Conservation (phyloP, 2,888 invertebrate genomes). For the Microdon myrmicae region DNA sequence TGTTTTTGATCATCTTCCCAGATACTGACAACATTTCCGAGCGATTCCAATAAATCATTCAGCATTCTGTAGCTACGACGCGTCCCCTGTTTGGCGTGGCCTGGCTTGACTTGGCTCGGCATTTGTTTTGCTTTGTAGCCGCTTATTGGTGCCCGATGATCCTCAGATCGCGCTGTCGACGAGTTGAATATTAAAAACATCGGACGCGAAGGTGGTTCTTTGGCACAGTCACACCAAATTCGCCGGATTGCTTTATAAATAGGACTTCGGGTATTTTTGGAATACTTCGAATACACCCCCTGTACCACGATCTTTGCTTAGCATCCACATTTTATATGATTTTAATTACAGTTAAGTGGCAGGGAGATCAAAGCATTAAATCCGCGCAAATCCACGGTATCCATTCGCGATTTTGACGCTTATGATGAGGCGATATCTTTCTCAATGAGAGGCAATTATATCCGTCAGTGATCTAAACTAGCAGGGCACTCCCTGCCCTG, state of each 20-base stretch:
- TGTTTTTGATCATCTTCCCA: slow-evolving; percentile 50
- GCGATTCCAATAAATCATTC: slow-evolving; percentile 50
- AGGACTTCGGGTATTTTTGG: slow-evolving; percentile 16
- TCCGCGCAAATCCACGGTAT: slow-evolving; percentile 34
- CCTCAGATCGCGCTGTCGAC: slow-evolving; percentile 44
- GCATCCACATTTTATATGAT: slow-evolving; percentile 59
- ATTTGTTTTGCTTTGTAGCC: too few species aligned
- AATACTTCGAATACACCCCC: slow-evolving; percentile 8
- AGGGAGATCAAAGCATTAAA: slow-evolving; percentile 62
- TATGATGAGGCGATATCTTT: slow-evolving; percentile 45
- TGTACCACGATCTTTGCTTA: slow-evolving; percentile 35
- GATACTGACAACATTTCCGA: slow-evolving; percentile 49
- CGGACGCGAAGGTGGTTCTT: slow-evolving; percentile 41
- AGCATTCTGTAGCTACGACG: slow-evolving; percentile 51
- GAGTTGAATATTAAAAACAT: slow-evolving; percentile 49
- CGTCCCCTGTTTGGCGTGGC: too few species aligned
- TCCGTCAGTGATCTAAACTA: slow-evolving; percentile 29
- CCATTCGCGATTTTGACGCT: slow-evolving; percentile 31
- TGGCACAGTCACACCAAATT: slow-evolving; percentile 42
- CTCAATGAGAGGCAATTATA: slow-evolving; percentile 46
- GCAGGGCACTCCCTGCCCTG: slow-evolving; percentile 5
- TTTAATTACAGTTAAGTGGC: slow-evolving; percentile 62
- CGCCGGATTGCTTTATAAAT: slow-evolving; percentile 22
- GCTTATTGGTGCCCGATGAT: slow-evolving; percentile 39
- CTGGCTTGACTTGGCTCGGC: too few species aligned